phyloP scores from a whole-genome alignment of 2,113 vertebrate genomes.

The Spilogale gracilis region DNA sequence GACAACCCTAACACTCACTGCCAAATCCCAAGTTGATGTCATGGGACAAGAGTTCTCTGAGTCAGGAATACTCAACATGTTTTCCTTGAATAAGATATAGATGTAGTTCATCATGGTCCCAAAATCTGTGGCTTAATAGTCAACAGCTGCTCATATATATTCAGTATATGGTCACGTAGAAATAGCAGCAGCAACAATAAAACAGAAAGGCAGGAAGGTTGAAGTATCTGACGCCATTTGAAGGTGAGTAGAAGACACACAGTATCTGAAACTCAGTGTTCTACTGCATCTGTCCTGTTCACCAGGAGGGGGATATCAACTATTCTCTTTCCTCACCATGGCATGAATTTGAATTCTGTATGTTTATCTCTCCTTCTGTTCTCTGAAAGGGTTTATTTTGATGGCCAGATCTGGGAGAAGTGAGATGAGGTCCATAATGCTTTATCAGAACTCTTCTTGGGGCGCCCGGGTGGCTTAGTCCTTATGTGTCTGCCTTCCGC shows the following conservation, averaged over 20 bases:
- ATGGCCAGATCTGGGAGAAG: background rate
- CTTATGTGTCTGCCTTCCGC: too few relatives aligned
- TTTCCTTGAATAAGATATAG: background rate
- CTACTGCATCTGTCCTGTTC: fast-evolving
- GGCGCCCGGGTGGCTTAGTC: too few relatives aligned
- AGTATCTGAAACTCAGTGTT: background rate
- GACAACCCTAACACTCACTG: background rate
- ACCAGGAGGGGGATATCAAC: background rate
- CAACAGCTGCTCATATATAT: background rate
- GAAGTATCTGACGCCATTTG: background rate
- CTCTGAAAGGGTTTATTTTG: background rate
- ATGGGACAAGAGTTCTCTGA: background rate
- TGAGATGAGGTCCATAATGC: fast-evolving
- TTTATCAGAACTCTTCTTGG: background rate
- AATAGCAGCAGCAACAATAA: background rate
- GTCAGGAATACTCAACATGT: background rate
- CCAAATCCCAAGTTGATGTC: background rate
- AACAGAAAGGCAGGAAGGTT: background rate
- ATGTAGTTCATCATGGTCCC: background rate
- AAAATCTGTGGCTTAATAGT: background rate
- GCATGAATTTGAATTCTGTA: background rate
- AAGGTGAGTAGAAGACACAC: background rate
- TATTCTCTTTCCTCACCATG: too few relatives aligned
- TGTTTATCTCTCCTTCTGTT: background rate
- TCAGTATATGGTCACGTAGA: background rate